These are phyloP conservation scores for Tetraodon nigroviridis DNA, from an alignment of 2,113 vertebrate species.

Conservation along the genomic window DNA sequence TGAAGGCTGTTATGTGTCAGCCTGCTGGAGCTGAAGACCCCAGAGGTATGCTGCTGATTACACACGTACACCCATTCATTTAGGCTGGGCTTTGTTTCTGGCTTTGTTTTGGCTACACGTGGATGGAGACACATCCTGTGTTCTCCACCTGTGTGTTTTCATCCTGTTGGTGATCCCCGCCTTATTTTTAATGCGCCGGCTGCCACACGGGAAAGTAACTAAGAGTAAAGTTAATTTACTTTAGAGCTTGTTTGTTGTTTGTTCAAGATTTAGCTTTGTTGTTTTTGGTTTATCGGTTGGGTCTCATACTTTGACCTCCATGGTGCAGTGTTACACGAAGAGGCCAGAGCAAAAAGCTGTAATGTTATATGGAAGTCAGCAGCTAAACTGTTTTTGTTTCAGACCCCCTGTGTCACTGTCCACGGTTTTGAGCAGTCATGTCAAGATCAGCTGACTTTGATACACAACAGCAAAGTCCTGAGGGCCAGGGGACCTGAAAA, in stretches of 20 bases:
- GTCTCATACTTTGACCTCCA: no score
- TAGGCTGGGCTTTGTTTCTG: conserved; percentile 1
- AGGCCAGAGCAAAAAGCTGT: no score
- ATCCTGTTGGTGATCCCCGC: conserved; percentile 1
- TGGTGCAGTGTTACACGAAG: no score
- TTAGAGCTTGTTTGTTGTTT: conserved; percentile 24
- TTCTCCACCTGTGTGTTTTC: conserved; percentile 5
- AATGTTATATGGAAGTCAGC: no score
- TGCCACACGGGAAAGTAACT: conserved; percentile 5
- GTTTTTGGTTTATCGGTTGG: no score
- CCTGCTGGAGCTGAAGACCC: conserved; percentile 34
- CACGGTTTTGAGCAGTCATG: conserved; percentile 30
- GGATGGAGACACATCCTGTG: not conserved
- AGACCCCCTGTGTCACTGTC: conserved; percentile 1
- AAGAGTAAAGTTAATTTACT: conserved; percentile 4
- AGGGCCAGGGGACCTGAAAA: conserved; percentile 34
- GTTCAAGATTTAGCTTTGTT: conserved; percentile 31
- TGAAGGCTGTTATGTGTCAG: conserved; percentile 24
- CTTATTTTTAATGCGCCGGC: not conserved
- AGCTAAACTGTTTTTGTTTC: no score
- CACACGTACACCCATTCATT: conserved; percentile 25
- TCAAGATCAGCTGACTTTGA: conserved; percentile 61
- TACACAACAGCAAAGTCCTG: conserved; percentile 21
- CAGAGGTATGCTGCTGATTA: conserved; percentile 49
- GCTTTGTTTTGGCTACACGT: conserved; percentile 13